A percentile compares a stretch with the other conserved stretches of the same genome.
These are phyloP conservation scores for Tiliqua scincoides DNA, from an alignment of 2,113 vertebrate species.

Conservation along the genomic window DNA sequence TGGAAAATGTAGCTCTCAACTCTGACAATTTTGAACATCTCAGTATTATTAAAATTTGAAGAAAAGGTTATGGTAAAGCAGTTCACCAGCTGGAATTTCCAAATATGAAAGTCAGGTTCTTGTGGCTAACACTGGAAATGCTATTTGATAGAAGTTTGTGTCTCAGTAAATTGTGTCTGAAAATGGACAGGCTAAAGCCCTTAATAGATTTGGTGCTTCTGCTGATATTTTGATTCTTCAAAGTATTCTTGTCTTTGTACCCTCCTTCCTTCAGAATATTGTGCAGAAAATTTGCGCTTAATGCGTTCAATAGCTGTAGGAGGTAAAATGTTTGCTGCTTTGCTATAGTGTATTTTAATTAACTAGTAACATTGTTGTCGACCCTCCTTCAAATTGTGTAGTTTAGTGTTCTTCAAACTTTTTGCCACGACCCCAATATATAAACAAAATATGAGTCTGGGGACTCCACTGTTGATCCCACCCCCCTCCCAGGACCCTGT, in stretches of 20 bases:
- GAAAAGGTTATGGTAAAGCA: neutral
- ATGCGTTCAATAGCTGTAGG: neutral
- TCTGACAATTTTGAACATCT: neutral
- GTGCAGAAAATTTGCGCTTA: neutral
- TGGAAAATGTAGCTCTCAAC: neutral
- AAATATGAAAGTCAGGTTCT: neutral
- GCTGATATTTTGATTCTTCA: neutral
- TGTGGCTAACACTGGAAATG: neutral
- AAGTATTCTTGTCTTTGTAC: neutral
- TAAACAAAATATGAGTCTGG: no score
- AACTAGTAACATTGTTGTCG: neutral
- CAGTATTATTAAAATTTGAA: neutral
- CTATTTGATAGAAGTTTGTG: neutral
- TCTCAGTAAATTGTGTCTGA: neutral
- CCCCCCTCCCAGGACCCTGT: no score
- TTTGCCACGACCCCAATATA: no score
- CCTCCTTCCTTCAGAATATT: neutral
- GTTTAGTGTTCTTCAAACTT: no score
- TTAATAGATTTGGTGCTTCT: neutral
- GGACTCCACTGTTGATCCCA: no score
- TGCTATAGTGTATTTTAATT: neutral
- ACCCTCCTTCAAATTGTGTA: neutral
- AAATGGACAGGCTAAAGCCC: neutral
- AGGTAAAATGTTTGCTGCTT: neutral
- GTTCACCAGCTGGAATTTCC: neutral